These are phyloP conservation scores for Aporrectodea caliginosa DNA, from an alignment of 1,140 invertebrate genomes.

Conservation along the genomic window DNA sequence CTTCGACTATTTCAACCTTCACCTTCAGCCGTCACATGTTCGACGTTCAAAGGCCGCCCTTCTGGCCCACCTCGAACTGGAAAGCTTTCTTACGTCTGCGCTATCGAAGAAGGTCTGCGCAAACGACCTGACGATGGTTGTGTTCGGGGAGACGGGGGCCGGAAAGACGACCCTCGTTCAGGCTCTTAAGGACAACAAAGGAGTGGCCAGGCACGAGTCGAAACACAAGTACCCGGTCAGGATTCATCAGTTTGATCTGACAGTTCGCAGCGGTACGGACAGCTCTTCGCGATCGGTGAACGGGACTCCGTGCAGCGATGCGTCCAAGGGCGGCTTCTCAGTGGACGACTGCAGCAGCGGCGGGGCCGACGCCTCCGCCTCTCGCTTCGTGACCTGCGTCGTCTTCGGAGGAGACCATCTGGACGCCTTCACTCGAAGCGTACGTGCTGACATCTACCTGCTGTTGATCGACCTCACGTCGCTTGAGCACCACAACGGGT, in stretches of 20 bases:
- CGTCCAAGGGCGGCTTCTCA: not conserved
- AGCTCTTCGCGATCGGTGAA: not conserved
- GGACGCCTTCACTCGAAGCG: conserved; percentile 18
- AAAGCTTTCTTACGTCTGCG: conserved; percentile 9
- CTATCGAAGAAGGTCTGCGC: not conserved
- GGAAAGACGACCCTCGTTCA: conserved; percentile 28
- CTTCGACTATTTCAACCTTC: conserved; percentile 27
- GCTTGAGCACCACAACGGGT: conserved; percentile 28
- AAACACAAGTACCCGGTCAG: conserved; percentile 5
- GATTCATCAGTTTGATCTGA: conserved; percentile 25
- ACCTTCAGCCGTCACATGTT: conserved; percentile 9
- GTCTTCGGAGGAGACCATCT: conserved; percentile 18
- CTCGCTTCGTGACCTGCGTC: conserved; percentile 20
- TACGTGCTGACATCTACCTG: conserved; percentile 23
- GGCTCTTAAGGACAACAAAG: conserved; percentile 14
- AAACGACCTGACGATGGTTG: conserved; percentile 16
- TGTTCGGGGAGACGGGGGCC: conserved; percentile 20
- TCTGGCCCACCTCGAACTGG: conserved; percentile 19
- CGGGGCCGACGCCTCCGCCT: not conserved
- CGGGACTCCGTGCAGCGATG: not conserved
- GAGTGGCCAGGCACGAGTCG: conserved; percentile 2
- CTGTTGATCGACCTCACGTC: conserved; percentile 26
- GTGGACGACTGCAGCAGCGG: not conserved
- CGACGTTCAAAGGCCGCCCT: conserved; percentile 1
- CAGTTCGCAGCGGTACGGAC: not conserved